Evolutionary conservation across 2,797 vertebrate genomes (phyloP), one percentile per base, ranked within the genome.

Genomic region (Halcyon smyrnensis): DNA sequence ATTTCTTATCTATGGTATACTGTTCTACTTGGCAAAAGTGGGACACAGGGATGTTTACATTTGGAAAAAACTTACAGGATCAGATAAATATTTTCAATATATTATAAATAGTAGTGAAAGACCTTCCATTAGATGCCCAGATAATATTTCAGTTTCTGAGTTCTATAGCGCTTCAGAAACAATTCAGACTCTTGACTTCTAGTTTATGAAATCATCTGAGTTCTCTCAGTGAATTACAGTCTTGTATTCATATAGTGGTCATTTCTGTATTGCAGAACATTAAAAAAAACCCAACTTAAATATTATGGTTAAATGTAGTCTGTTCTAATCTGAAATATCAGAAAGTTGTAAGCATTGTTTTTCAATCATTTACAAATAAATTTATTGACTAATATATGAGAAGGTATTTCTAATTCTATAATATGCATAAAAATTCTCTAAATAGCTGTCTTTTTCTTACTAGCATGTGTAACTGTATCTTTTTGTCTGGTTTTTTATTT

Each of bases 211-310:
- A 87, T 75, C 28, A 92, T 18, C 25, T 34, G 36, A 67, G 34
- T 39, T 45, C 37, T 30, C 81, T 60, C 82, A 70, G 39, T 93
- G 76, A 94, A 83, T 97, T 90, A 94, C 43, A 69, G 27, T 8
- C 39, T 84, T 62, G 28, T 43, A n/a, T 59, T 82, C 30, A 60
- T 11, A 53, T 67, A 19, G n/a, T 82, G 68, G 62, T 84, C 56
- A 57, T 80, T 67, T 46, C 30, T 86, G 23, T 57, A 86, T 65
- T 79, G 78, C 50, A 90, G 69, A 24, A 46, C 11, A 46, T 41
- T 95, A 82, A 91, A 74, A 34, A 46, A 45, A 84, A 70, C 74
- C 37, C 11, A 39, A 76, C 46, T 89, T 48, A 96, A 95, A 93
- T 88, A 84, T 81, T 84, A 87, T 71, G 30, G 32, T 73, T 34